phyloP scores from a whole-genome alignment of 1,140 invertebrate species.

The Drosophila sechellia region DNA sequence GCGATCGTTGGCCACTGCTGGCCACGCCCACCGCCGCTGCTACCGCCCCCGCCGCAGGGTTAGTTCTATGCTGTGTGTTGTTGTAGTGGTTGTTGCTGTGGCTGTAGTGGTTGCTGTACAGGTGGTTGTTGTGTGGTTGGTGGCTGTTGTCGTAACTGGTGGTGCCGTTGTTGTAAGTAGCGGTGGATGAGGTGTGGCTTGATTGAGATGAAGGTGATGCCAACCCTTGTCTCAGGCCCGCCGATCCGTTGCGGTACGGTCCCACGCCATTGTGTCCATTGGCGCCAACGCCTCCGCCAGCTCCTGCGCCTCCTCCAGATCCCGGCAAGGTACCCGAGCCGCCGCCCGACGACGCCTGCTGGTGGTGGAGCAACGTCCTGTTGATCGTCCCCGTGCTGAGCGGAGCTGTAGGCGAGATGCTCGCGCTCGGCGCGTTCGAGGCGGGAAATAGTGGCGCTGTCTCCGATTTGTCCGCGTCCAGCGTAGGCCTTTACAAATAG shows the following conservation, averaged over 20 bases:
- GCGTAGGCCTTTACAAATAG: slow-evolving; percentile 44
- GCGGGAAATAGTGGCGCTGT: slow-evolving; percentile 79
- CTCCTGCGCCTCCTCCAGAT: slow-evolving; percentile 38
- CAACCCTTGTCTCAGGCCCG: slow-evolving; percentile 84
- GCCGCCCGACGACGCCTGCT: slow-evolving; percentile 64
- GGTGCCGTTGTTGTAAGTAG: slow-evolving; percentile 65
- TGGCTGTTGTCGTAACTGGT: slow-evolving; percentile 55
- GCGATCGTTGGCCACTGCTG: slow-evolving; percentile 56
- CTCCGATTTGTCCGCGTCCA: slow-evolving; percentile 81
- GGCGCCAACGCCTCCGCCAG: slow-evolving; percentile 27
- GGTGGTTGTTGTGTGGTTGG: slow-evolving; percentile 52
- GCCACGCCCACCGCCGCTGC: slow-evolving; percentile 30
- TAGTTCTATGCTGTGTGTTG: slow-evolving; percentile 77
- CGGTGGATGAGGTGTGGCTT: slow-evolving; percentile 71
- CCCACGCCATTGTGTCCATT: slow-evolving; percentile 56
- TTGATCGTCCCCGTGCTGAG: slow-evolving; percentile 80
- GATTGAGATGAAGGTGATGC: slow-evolving; percentile 73
- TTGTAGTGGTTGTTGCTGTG: slow-evolving; percentile 56
- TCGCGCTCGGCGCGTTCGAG: slow-evolving; percentile 79
- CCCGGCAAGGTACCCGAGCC: slow-evolving; percentile 53
- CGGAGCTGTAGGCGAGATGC: slow-evolving; percentile 79
- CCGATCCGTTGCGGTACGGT: slow-evolving; percentile 69
- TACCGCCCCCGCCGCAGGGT: slow-evolving; percentile 56
- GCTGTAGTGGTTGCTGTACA: slow-evolving; percentile 56
- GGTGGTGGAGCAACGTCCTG: slow-evolving; percentile 82